Conservation (phyloP, 37 sponge, comb jelly and placozoan genomes). For the Beroe forskalii region DNA sequence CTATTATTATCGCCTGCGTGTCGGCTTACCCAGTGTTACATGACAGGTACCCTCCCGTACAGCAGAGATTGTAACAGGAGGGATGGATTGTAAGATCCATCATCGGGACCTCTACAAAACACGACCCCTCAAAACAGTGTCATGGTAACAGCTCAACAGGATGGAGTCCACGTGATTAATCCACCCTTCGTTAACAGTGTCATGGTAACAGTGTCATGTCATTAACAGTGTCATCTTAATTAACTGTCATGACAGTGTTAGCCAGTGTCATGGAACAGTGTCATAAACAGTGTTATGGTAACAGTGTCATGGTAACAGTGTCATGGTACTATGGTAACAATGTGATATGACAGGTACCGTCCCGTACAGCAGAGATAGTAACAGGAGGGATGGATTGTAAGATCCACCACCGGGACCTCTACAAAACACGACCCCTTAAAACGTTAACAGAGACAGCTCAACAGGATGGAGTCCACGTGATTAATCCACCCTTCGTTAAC, state of each 20-base stretch:
- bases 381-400: slow-evolving; percentile 53
- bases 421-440: not conserved
- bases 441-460: not conserved
- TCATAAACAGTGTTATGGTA: too few species aligned
- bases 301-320: too few species aligned
- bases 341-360: slow-evolving; percentile 1
- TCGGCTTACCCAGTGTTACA: too few species aligned
- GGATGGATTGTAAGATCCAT: slow-evolving; percentile 46
- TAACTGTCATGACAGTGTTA: too few species aligned
- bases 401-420: slow-evolving; percentile 21
- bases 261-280: too few species aligned
- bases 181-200: slow-evolving; percentile 33
- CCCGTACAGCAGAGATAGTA: not conserved
- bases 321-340: too few species aligned
- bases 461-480: not conserved
- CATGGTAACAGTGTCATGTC: too few species aligned
- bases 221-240: too few species aligned
- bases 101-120: slow-evolving; percentile 7
- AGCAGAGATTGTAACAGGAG: slow-evolving; percentile 24
- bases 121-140: not conserved
- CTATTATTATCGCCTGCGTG: too few species aligned
- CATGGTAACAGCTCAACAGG: not conserved
- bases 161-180: slow-evolving; percentile 4
- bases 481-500: slow-evolving; percentile 47
- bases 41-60: slow-evolving; percentile 1